Percentiles rank a stretch among this genome's conserved stretches.
These are phyloP conservation scores for Bettongia penicillata DNA, from an alignment of 2,113 vertebrate species.

Conservation along the genomic window DNA sequence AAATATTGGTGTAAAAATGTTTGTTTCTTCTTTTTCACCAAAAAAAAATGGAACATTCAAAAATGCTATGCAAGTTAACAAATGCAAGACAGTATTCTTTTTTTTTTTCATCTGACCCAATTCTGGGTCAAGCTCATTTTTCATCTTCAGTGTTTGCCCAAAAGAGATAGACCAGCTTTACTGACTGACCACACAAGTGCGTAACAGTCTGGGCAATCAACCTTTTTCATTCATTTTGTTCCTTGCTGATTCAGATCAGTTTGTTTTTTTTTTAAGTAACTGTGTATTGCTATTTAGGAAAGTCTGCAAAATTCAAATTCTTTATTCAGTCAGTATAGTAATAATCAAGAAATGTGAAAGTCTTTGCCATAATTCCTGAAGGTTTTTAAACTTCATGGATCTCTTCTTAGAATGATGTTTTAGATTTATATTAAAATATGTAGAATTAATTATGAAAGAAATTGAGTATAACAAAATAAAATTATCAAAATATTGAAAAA, in stretches of 20 bases:
- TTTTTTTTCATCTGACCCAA: neutral
- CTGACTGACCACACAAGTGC: neutral
- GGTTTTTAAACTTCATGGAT: neutral
- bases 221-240: neutral
- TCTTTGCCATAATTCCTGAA: neutral
- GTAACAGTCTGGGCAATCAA: neutral
- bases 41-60: neutral
- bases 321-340: neutral
- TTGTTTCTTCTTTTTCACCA: neutral
- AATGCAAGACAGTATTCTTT: neutral
- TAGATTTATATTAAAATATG: neutral
- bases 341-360: neutral
- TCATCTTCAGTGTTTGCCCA: neutral
- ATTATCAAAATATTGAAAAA: neutral
- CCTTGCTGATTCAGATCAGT: neutral
- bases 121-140: neutral
- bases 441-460: neutral
- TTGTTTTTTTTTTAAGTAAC: neutral
- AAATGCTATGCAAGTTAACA: neutral
- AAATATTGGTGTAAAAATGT: neutral
- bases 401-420: neutral
- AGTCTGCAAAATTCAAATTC: neutral
- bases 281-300: neutral
- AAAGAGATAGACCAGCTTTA: neutral
- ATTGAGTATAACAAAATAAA: neutral